Percentiles rank a stretch among this genome's conserved stretches.
These are phyloP conservation scores for Platycercus adscitus DNA, from an alignment of 2,113 vertebrate species.

Conservation along the genomic window DNA sequence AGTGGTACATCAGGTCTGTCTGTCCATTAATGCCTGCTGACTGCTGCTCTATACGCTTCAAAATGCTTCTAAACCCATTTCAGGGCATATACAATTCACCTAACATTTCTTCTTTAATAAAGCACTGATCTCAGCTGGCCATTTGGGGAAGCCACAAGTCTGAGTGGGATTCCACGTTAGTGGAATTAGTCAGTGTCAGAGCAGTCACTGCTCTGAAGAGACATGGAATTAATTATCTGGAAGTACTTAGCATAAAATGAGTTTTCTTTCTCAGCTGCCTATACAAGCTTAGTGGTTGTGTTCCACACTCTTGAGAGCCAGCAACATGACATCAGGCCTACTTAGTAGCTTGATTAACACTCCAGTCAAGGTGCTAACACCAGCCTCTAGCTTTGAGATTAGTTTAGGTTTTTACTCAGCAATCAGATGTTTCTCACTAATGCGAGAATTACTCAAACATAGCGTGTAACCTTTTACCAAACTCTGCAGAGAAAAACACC, in stretches of 20 bases:
- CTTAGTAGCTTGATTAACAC: neutral
- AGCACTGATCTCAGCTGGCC: neutral
- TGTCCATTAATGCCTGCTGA: neutral
- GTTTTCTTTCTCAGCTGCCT: neutral
- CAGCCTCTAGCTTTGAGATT: neutral
- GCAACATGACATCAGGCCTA: neutral
- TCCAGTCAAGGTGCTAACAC: neutral
- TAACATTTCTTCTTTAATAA: neutral
- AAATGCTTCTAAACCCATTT: neutral
- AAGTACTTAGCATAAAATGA: neutral
- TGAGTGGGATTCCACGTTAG: neutral
- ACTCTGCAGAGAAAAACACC: too few species aligned
- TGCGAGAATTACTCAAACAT: neutral
- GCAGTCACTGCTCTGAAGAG: neutral
- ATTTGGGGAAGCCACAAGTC: neutral
- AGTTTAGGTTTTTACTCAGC: neutral
- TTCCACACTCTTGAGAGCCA: neutral
- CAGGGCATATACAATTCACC: neutral
- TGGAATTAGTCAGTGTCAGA: neutral
- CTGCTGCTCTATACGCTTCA: neutral
- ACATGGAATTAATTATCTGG: neutral
- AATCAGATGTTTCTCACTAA: neutral
- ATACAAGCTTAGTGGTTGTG: neutral
- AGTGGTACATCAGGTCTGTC: neutral
- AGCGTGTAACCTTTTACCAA: neutral